These are phyloP conservation scores for Drosophila kanapiae DNA, from an alignment of 1,140 invertebrate species.

Conservation along the genomic window DNA sequence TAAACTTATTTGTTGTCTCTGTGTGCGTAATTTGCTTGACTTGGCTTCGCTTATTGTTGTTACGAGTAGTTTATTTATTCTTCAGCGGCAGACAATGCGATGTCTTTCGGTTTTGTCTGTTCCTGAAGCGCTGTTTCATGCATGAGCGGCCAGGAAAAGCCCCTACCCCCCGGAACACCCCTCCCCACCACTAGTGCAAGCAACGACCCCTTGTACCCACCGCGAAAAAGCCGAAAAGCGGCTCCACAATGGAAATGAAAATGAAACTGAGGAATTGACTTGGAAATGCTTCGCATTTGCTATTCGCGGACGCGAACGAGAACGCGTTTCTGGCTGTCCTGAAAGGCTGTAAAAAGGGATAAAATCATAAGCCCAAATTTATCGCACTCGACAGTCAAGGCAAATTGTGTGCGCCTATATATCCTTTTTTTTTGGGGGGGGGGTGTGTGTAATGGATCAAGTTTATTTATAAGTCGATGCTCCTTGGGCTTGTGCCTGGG, in stretches of 20 bases:
- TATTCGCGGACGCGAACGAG: slow-evolving; percentile 1
- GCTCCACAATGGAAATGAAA: slow-evolving; percentile 58
- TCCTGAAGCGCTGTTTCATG: slow-evolving; percentile 72
- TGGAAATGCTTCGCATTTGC: slow-evolving; percentile 43
- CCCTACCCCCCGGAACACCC: not conserved
- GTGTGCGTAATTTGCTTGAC: slow-evolving; percentile 48
- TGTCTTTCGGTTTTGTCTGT: slow-evolving; percentile 45
- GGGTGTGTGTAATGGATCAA: slow-evolving; percentile 75
- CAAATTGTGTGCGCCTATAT: slow-evolving; percentile 63
- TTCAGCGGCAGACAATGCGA: slow-evolving; percentile 56
- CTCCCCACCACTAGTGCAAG: slow-evolving; percentile 20
- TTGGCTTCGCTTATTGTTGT: slow-evolving; percentile 51
- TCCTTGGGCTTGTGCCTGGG: slow-evolving; percentile 16
- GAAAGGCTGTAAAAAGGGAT: slow-evolving; percentile 69
- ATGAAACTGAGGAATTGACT: slow-evolving; percentile 59
- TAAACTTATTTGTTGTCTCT: slow-evolving; percentile 55
- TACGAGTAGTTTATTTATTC: slow-evolving; percentile 60
- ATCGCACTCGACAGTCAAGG: slow-evolving; percentile 68
- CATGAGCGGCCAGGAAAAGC: slow-evolving; percentile 67
- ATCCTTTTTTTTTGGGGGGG: not conserved
- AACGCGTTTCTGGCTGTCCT: not conserved
- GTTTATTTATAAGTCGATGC: slow-evolving; percentile 74
- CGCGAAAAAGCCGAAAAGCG: not conserved
- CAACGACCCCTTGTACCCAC: slow-evolving; percentile 8
- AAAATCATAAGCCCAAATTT: slow-evolving; percentile 82